These are phyloP conservation scores for Cerceris ruficornis DNA, from an alignment of 2,888 invertebrate genomes.

Conservation along the genomic window DNA sequence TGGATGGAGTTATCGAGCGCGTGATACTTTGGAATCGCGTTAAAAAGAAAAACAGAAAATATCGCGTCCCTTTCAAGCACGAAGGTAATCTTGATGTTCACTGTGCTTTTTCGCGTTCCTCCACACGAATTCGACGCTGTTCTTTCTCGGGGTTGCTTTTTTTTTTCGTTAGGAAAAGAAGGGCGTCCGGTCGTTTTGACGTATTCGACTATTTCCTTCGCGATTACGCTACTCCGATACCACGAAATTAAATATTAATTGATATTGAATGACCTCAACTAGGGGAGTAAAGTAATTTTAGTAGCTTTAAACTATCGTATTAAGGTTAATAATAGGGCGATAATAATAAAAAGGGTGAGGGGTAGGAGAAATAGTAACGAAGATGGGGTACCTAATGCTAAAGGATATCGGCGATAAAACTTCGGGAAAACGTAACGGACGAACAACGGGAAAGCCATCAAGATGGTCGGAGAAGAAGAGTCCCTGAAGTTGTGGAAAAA, in stretches of 20 bases:
- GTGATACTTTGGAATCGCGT: slow-evolving; percentile 21
- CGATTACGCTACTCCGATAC: slow-evolving; percentile 1
- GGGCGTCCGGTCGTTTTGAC: background rate
- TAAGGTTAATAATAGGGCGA: slow-evolving; percentile 5
- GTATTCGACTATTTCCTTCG: background rate
- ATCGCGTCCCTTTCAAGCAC: slow-evolving; percentile 19
- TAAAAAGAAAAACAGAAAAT: slow-evolving; percentile 27
- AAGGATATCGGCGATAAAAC: no score
- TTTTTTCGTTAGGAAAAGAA: slow-evolving; percentile 1
- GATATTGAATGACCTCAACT: slow-evolving; percentile 14
- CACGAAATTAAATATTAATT: slow-evolving; percentile 30
- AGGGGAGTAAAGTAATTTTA: slow-evolving; percentile 30
- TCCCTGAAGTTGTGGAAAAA: slow-evolving; percentile 3
- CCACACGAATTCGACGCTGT: background rate
- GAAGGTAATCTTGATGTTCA: slow-evolving; percentile 62
- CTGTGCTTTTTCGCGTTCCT: slow-evolving; percentile 33
- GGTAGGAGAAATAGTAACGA: background rate
- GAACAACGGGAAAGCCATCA: no score
- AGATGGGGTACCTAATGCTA: no score
- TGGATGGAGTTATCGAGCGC: slow-evolving; percentile 10
- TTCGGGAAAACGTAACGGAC: no score
- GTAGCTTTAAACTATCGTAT: slow-evolving; percentile 9
- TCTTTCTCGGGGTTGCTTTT: background rate
- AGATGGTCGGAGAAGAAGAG: no score
- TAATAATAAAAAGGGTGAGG: slow-evolving; percentile 4